Evolutionary conservation across 2,797 vertebrate species (phyloP), one percentile per base, ranked within the genome.

Genomic region (Falco biarmicus): DNA sequence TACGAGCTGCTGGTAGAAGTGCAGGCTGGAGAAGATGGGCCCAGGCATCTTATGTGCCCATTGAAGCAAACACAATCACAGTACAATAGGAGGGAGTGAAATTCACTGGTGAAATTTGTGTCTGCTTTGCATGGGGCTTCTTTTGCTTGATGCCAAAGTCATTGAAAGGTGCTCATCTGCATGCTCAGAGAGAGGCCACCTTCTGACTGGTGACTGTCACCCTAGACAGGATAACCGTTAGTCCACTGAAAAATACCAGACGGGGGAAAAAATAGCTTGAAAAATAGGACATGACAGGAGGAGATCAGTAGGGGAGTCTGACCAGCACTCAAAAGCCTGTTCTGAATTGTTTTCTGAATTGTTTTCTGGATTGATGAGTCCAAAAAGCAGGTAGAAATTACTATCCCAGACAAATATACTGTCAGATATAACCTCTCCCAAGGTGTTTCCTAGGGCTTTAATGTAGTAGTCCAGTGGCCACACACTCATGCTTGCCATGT

Each of bases 391-490:
- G n/a, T 10, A 48, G 29, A 50, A 63, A 29, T 84, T 84, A 8
- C 37, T 56, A 4, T 29, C 32, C 31, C 57, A 51, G 14, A 19
- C 47, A 84, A 70, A 56, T 9, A 10, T 2, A 20, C 20, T 9
- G 6, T 11, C 73, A 51, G 41, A 9, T 8, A 37, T 1, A 51
- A 14, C 17, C 19, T 66, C 31, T 75, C 11, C 56, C 53, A 37
- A 32, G 56, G 39, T 29, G 28, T 39, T 89, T 41, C 50, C 26
- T 3, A 16, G 31, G 54, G 43, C 54, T 68, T 25, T 63, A 24
- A 15, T 1, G 7, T 4, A 57, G 37, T 51, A 31, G 31, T 29
- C 34, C 1, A 1, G n/a, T 47, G 32, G n/a, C 50, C 4, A 3
- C 43, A 24, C 5, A 3, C 22, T 68, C 11, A 2, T 10, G 21